Evolutionary conservation across 2,888 invertebrate genomes (phyloP), one percentile per base, ranked within the genome.

Genomic region (Watsonalla binaria): DNA sequence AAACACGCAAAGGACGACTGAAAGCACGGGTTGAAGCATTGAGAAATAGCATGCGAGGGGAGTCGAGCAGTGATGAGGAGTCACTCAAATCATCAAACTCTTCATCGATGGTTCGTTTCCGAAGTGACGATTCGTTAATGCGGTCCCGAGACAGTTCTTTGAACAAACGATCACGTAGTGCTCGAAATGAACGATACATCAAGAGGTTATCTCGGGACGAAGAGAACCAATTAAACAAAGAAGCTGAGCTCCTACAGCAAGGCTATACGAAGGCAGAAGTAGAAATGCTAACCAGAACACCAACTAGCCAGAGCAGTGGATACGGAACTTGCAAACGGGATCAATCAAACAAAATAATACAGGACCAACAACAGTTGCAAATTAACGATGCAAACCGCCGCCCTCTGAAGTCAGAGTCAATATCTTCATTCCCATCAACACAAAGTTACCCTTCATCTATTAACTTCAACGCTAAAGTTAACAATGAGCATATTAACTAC

Each of bases 101-200:
- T 15, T 93, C 93, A 33, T 94, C 94, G 0, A 92, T 94, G 71
- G 87, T 93, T 51, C 91, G 92, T 68, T 93, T 94, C 73, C 92
- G 93, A 71, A 94, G 94, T 74, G 95, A 95, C 61, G 94, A 95
- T 63, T 94, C 93, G 58, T 83, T 94, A 54, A 92, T 92, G 71
- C 92, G 92, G 54, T 92, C 92, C 45, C 92, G 92, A 35, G 92
- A 92, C 56, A 91, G 91, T 55, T 92, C 93, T 0, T 81, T 92
- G 46, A 94, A 92, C 72, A 93, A 94, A 63, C 92, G 92, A 69
- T 93, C 95, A 35, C 90, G 96, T 54, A 92, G 94, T 33, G 96
- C 96, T 0, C 92, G 96, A 66, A 96, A 96, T 52, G 96, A 96
- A 76, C 92, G 96, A 53, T 96, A 96, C 72, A 93, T 95, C 54